Conservation (phyloP, 2,888 invertebrate species). For the Eilema sororculum region DNA sequence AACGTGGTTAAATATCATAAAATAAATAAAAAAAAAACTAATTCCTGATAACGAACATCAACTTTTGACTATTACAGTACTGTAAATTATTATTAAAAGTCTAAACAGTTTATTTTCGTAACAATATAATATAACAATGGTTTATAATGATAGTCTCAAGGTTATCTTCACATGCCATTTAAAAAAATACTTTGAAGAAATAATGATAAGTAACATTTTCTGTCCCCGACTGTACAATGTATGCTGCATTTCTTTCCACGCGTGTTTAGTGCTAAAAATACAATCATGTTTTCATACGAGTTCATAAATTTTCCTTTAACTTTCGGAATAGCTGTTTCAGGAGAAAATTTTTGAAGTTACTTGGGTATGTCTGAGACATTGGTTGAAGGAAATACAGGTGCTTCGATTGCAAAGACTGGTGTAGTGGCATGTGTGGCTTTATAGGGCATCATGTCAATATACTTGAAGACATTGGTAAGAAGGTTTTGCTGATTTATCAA, state of each 20-base stretch:
- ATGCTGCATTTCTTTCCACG: background rate
- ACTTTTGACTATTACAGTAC: too few relatives aligned
- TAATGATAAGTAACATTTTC: too few relatives aligned
- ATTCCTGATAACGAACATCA: too few relatives aligned
- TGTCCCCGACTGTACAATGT: too few relatives aligned
- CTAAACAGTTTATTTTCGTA: too few relatives aligned
- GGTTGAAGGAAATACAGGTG: constrained; percentile 71
- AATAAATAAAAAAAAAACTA: too few relatives aligned
- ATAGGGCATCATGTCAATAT: constrained; percentile 60
- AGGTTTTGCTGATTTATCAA: constrained; percentile 78
- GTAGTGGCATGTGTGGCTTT: constrained; percentile 59
- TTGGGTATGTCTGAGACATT: constrained; percentile 58
- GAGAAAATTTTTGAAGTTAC: constrained; percentile 21
- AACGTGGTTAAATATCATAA: too few relatives aligned
- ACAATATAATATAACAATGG: too few relatives aligned
- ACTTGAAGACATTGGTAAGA: constrained; percentile 73
- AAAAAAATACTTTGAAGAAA: background rate
- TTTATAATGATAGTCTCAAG: too few relatives aligned
- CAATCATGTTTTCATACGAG: background rate
- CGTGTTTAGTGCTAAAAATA: background rate
- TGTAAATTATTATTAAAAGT: too few relatives aligned
- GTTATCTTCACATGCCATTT: background rate
- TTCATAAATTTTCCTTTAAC: background rate
- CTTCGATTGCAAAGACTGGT: constrained; percentile 67
- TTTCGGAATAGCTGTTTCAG: background rate